Base-by-base conservation (phyloP, 2,113 vertebrate genomes). In the Potamarius usumacintae region DNA sequence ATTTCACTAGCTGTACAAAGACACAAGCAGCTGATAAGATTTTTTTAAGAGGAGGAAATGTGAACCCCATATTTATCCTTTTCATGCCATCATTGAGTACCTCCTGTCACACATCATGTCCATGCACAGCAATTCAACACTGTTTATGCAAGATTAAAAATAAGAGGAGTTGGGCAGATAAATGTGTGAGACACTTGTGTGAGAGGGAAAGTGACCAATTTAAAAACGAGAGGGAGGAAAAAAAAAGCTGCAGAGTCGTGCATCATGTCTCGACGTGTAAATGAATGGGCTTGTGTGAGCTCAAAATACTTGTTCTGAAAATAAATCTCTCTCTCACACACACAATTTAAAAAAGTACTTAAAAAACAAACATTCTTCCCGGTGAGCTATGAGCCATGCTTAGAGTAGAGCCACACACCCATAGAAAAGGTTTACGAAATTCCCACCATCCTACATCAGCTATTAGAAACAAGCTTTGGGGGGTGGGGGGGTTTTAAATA, bases 221-320 rank as follows among this genome's bases (percentile, higher is more conserved):
- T 78, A 55, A 71, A 71, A 14, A 27, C 4, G 0, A 67, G 1
- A 81, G 9, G 9, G 5, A 17, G 42, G 25, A 1, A 48, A 7
- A 22, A 77, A 18, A 50, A 42, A 2, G 30, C 69, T 72, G 30
- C 0, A 20, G 71, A 76, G 48, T 76, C 20, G 72, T 76, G 72
- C 9, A 11, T 27, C 76, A 55, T 0, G 5, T 83, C 48, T 69
- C 15, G 1, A 52, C 5, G 0, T 69, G n/a, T 55, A 69, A 53
- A 83, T 69, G 62, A 83, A 25, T 18, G 15, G 48, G 62, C 6
- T 30, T 50, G 50, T 83, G 48, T 53, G 25, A n/a, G 62, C 67
- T 72, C 27, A 57, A 72, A 57, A 84, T 48, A 55, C 83, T 27
- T 14, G 5, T n/a, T 55, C 76, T 77, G 74, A 77, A 77, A 76